Base-by-base conservation (phyloP, 2,888 invertebrate genomes). In the Tridacna crocea region DNA sequence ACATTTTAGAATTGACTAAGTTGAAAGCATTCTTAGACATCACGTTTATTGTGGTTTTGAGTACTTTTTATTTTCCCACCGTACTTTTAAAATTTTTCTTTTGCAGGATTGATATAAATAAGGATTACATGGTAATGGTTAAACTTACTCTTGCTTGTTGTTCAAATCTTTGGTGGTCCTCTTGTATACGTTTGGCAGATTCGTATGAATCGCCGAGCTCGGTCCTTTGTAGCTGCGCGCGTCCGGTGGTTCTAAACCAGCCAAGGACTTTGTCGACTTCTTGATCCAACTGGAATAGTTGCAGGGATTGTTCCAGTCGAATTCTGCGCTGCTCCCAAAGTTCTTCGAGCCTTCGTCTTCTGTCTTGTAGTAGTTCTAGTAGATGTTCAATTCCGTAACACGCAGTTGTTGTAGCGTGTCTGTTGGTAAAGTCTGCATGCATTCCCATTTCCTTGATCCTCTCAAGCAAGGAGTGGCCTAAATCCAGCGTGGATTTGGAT, bases 401-500 rank as follows among this genome's bases (percentile, higher is more conserved):
- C 82, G 95, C 94, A 24, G 95, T 93, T 27, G 95, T 93, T 80
- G 95, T 95, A 79, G 95, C 95, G 80, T 94, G 94, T 51, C 94
- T 92, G 89, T 95, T 93, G 76, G 94, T 94, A 90, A 97, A 95
- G 82, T 97, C 96, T 91, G 97, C 97, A 93, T 96, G 96, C 92
- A 96, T 96, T 79, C 96, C 96, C 88, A 97, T 95, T 93, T 97
- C 96, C 91, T 96, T 96, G 87, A 98, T 95, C 91, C 96, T 96
- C 73, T 96, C 96, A 90, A 98, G 95, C 85, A 98, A 95, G 76
- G 96, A 95, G 93, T 97, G 97, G 72, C 98, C 98, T 87, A 97
- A 96, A 92, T 97, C 97, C 72, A 98, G 95, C 3, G 97, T 97
- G n/a, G 96, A 95, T 96, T 97, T 97, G 3, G 97, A 96, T 11